Percentiles rank a stretch among this genome's conserved stretches.
These are phyloP conservation scores for Chaenocephalus aceratus DNA, from an alignment of 2,113 vertebrate genomes.

Conservation along the genomic window DNA sequence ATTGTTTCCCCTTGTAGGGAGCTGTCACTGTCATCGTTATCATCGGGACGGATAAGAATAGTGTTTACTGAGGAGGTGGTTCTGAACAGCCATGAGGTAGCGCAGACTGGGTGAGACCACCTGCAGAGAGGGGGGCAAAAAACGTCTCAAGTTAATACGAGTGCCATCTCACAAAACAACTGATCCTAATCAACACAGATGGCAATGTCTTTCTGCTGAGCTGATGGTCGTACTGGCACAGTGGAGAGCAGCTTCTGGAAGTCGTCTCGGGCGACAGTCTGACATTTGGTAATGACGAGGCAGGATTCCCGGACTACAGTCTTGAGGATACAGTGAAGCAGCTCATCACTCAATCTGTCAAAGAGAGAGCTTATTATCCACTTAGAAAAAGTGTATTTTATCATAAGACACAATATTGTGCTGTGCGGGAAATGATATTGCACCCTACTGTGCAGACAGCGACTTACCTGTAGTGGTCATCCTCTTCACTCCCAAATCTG, in stretches of 20 bases:
- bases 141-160: constrained; percentile 10
- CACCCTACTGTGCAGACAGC: background rate
- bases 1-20: constrained; percentile 99
- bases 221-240: constrained; percentile 90
- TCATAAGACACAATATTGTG: background rate
- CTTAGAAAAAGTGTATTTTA: background rate
- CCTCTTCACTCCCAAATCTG: constrained; percentile 97
- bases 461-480: constrained; percentile 94
- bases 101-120: constrained; percentile 96
- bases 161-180: background rate
- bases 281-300: constrained; percentile 99
- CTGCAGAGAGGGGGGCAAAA: constrained; percentile 82
- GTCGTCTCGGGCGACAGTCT: constrained; percentile 96
- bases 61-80: constrained; percentile 99
- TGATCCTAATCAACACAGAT: constrained; percentile 19
- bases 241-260: constrained; percentile 98
- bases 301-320: constrained; percentile 98
- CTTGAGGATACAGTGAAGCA: constrained; percentile 98
- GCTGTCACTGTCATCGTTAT: constrained; percentile 98
- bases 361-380: constrained; percentile 11
- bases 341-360: constrained; percentile 94
- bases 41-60: constrained; percentile 96
- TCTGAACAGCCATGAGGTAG: constrained; percentile 99
- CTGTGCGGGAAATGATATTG: background rate
- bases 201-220: constrained; percentile 20